Base-by-base conservation (phyloP, 2,797 vertebrate genomes). In the Hirundo rustica region DNA sequence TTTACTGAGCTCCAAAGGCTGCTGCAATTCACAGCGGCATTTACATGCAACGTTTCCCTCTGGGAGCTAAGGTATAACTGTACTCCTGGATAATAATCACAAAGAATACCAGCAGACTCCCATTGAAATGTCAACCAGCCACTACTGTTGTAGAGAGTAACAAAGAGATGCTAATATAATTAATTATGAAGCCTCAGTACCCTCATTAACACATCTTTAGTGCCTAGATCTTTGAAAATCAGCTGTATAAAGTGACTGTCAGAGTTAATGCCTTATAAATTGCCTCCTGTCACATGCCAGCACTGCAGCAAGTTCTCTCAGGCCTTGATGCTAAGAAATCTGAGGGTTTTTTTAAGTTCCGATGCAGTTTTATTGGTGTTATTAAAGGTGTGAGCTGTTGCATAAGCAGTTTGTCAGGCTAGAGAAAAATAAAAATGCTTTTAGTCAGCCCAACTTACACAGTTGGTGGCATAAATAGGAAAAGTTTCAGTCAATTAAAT, bases 141-240 rank as follows among this genome's bases (percentile, higher is more conserved):
- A 92, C 82, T 86, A 44, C 75, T 88, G 89, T 92, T 91, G 76
- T 73, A 93, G 55, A 62, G 36, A 84, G 83, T 93, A 93, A 97
- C 93, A 96, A 96, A 95, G 95, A 96, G 85, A 95, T 95, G 95
- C 91, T 96, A 96, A 96, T 94, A 93, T 95, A 88, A 96, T 96
- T 97, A 97, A 96, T 96, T 94, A 96, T 76, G 94, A 97, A 96
- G 91, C 94, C 91, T 93, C 92, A 65, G 70, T 95, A 81, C 87
- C 95, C 95, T 97, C 95, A 96, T 96, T 97, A 96, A 93, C 96
- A 97, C 89, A 94, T 94, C 87, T 96, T 97, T 94, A 93, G 93
- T 79, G 85, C 89, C 70, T 94, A 70, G 53, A 92, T 95, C 95
- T 96, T 95, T 95, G 89, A 93, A 96, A 96, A 94, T 96, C 93